Conservation (phyloP, 2,797 vertebrate genomes). For the Eulemur rubriventer region DNA sequence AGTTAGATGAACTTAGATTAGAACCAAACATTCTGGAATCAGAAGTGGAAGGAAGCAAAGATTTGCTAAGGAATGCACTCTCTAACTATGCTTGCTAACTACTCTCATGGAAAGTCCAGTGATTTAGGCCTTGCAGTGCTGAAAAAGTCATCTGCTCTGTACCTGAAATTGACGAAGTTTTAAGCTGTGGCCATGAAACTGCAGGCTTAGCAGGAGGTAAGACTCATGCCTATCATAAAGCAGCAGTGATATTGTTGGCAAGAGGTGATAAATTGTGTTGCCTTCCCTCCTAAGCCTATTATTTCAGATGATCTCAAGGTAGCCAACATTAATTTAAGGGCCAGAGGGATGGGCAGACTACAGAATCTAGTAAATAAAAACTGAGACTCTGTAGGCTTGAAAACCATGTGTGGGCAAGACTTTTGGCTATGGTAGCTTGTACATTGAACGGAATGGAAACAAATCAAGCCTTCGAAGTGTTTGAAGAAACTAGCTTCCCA, state of each 20-base stretch:
- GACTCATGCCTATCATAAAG: constrained; percentile 57
- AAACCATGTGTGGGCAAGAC: constrained; percentile 3
- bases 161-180: constrained; percentile 46
- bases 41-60: neutral
- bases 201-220: constrained; percentile 28
- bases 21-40: neutral
- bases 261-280: constrained; percentile 51
- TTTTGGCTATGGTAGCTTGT: neutral
- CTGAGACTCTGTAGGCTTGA: neutral
- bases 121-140: neutral
- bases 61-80: neutral
- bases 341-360: neutral
- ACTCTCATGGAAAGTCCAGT: neutral
- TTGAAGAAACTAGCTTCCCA: neutral
- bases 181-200: constrained; percentile 44
- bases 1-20: neutral
- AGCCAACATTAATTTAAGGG: constrained; percentile 63
- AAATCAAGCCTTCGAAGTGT: neutral
- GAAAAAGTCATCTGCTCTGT: constrained; percentile 39
- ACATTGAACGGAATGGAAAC: neutral
- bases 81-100: neutral
- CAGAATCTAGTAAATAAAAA: constrained; percentile 56
- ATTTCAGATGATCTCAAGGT: constrained; percentile 70
- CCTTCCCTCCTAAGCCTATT: constrained; percentile 47
- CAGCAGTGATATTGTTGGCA: constrained; percentile 42